A percentile compares a stretch with the other conserved stretches of the same genome.
Conservation (phyloP, 2,797 vertebrate species). For the Poeciliopsis presidionis region DNA sequence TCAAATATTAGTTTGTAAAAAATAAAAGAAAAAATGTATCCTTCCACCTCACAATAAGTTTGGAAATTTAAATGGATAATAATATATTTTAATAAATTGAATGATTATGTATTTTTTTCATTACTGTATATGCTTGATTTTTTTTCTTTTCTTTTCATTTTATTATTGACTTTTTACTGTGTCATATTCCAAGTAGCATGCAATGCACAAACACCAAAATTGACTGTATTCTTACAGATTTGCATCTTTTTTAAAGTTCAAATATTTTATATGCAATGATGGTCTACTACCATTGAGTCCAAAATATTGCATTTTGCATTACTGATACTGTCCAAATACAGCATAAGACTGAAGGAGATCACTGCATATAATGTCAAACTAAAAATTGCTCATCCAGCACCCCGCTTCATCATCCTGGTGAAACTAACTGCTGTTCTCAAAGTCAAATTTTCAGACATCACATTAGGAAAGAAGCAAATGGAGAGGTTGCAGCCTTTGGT, state of each 20-base stretch:
- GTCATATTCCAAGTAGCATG: neutral
- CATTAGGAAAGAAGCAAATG: slow-evolving; percentile 64
- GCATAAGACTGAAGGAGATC: neutral
- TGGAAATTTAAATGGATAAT: neutral
- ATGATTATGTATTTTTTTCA: neutral
- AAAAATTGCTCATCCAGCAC: neutral
- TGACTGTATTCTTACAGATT: neutral
- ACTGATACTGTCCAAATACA: neutral
- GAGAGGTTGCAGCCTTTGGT: slow-evolving; percentile 64
- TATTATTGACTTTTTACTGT: neutral
- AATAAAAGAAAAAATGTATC: neutral
- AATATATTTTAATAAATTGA: neutral
- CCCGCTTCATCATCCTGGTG: neutral
- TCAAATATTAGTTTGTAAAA: neutral
- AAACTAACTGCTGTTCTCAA: slow-evolving; percentile 11
- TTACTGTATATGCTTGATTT: neutral
- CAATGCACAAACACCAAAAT: neutral
- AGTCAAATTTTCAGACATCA: slow-evolving; percentile 38
- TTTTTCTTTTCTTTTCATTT: neutral
- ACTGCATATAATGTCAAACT: neutral
- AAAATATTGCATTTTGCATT: neutral
- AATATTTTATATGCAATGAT: neutral
- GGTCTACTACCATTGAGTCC: neutral
- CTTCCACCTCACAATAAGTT: neutral
- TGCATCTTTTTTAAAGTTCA: neutral